phyloP scores from a whole-genome alignment of 2,113 vertebrate genomes.

The Geococcyx californianus region DNA sequence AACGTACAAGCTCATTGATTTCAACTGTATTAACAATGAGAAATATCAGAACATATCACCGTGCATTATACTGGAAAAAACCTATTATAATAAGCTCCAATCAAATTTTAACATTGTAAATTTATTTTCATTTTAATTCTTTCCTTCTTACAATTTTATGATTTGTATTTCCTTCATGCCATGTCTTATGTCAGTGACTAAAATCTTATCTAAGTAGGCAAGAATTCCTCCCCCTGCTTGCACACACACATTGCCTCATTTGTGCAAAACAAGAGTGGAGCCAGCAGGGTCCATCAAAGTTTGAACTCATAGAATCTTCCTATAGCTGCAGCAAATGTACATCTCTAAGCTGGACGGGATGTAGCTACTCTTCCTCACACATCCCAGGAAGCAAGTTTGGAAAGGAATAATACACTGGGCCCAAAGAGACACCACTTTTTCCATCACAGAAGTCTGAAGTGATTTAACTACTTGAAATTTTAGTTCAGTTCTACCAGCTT shows the following conservation, averaged over 20 bases:
- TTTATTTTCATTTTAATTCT: neutral
- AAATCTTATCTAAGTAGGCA: neutral
- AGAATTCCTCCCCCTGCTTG: neutral
- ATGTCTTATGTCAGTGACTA: neutral
- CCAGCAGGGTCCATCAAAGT: neutral
- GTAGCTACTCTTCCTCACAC: neutral
- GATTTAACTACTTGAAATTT: neutral
- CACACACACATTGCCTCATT: neutral
- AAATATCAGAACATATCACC: neutral
- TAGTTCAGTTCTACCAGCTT: neutral
- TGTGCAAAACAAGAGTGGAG: neutral
- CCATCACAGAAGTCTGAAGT: neutral
- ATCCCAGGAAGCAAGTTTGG: fast-evolving
- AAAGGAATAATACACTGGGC: neutral
- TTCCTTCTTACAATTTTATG: neutral
- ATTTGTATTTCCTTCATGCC: neutral
- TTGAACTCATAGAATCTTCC: neutral
- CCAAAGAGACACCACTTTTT: neutral
- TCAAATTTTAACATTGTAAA: neutral
- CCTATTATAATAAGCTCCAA: neutral
- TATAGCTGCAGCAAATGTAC: neutral
- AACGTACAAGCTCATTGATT: neutral
- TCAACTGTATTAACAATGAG: neutral
- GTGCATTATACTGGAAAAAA: neutral
- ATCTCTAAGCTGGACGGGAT: neutral